A percentile compares a stretch with the other conserved stretches of the same genome.
Evolutionary conservation across 2,888 invertebrate genomes (phyloP).

Genomic region (Napeogenes sylphis): DNA sequence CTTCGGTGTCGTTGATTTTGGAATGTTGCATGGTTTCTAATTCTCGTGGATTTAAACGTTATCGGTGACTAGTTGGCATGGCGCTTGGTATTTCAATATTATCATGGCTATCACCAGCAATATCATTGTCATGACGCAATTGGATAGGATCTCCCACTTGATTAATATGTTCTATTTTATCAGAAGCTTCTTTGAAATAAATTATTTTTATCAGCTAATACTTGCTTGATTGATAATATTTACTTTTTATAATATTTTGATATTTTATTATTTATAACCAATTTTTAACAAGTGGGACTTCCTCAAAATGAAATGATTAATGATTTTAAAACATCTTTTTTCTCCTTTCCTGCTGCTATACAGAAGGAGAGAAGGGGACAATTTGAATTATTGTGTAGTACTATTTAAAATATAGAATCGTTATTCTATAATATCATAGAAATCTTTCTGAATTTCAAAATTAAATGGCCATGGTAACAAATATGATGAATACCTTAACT

Average conservation of each 20-base stretch:
- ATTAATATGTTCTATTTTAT: slow-evolving; percentile 20
- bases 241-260: slow-evolving; percentile 6
- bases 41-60: slow-evolving; percentile 44
- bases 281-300: slow-evolving; percentile 34
- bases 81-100: slow-evolving; percentile 58
- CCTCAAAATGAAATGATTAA: slow-evolving; percentile 38
- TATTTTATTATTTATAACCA: not conserved
- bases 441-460: slow-evolving; percentile 59
- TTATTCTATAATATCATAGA: slow-evolving; percentile 55
- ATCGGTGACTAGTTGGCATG: slow-evolving; percentile 63
- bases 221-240: not conserved
- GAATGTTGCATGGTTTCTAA: slow-evolving; percentile 72
- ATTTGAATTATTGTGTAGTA: slow-evolving; percentile 63
- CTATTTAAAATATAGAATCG: slow-evolving; percentile 60
- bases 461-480: slow-evolving; percentile 71
- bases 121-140: slow-evolving; percentile 78
- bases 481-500: slow-evolving; percentile 52
- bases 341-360: slow-evolving; percentile 71
- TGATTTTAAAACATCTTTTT: slow-evolving; percentile 50
- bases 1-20: slow-evolving; percentile 63
- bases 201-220: slow-evolving; percentile 1
- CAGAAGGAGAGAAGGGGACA: slow-evolving; percentile 72
- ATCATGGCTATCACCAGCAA: slow-evolving; percentile 75
- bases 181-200: slow-evolving; percentile 2
- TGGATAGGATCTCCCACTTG: slow-evolving; percentile 60